phyloP scores from a whole-genome alignment of 2,113 vertebrate genomes.

The Misgurnus anguillicaudatus region DNA sequence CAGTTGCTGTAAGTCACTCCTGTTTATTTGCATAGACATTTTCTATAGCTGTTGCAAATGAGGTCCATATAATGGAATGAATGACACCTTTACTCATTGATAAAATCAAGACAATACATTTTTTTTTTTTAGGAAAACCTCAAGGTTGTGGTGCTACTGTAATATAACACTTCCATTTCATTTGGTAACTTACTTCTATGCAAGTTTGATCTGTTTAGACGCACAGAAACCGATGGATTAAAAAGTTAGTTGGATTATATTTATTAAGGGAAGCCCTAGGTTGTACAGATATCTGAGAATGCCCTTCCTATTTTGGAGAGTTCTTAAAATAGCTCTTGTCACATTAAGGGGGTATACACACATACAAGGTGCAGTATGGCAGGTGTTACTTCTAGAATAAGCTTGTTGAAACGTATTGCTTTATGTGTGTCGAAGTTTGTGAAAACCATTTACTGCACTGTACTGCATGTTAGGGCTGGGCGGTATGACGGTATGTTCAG shows the following conservation, averaged over 20 bases:
- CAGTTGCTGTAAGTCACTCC: neutral
- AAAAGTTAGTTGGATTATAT: neutral
- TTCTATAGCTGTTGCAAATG: neutral
- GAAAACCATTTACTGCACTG: too few relatives aligned
- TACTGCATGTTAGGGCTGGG: too few relatives aligned
- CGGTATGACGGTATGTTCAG: too few relatives aligned
- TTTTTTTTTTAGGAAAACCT: too few relatives aligned
- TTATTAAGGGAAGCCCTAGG: constrained; percentile 27
- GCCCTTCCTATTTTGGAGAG: constrained; percentile 54
- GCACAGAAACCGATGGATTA: neutral
- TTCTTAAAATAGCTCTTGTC: constrained; percentile 72
- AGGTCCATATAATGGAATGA: neutral
- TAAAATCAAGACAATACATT: too few relatives aligned
- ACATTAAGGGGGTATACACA: constrained; percentile 59
- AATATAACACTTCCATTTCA: neutral
- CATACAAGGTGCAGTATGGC: constrained; percentile 26
- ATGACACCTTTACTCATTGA: too few relatives aligned
- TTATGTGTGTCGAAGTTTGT: too few relatives aligned
- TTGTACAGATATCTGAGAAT: constrained; percentile 63
- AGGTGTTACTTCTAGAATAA: constrained; percentile 40
- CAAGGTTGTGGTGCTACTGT: neutral
- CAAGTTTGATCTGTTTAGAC: neutral
- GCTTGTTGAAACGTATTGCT: constrained; percentile 1
- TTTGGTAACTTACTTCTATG: too few relatives aligned
- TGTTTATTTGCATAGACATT: neutral